phyloP scores from a whole-genome alignment of 2,113 vertebrate species.

The Edolisoma coerulescens region DNA sequence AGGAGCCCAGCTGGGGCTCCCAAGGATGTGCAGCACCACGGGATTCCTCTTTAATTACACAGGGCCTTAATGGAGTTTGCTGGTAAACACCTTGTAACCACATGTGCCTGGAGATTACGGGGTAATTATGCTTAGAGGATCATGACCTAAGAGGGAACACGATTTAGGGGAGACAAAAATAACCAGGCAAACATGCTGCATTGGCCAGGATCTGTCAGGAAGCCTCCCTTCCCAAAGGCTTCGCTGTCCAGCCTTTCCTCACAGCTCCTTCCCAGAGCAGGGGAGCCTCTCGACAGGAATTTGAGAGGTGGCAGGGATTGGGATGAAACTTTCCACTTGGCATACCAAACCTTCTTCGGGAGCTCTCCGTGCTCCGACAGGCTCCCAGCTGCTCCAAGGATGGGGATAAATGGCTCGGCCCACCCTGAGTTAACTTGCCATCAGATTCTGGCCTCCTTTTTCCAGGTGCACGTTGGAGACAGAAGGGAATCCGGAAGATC shows the following conservation, averaged over 20 bases:
- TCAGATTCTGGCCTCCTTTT: not conserved
- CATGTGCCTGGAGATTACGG: conserved; percentile 25
- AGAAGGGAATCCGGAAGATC: not conserved
- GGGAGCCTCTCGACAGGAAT: not conserved
- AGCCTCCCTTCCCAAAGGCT: not conserved
- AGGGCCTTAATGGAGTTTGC: conserved; percentile 41
- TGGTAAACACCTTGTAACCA: conserved; percentile 59
- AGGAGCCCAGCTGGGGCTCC: not conserved
- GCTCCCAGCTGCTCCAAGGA: not conserved
- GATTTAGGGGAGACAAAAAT: conserved; percentile 42
- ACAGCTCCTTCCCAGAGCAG: not conserved
- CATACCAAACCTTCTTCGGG: not conserved
- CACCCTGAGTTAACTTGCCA: not conserved
- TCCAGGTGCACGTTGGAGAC: not conserved
- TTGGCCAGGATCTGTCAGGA: not conserved
- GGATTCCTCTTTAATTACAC: conserved; percentile 52
- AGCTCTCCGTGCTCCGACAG: not conserved
- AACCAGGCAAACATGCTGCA: not conserved
- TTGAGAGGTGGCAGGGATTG: not conserved
- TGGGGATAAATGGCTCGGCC: not conserved
- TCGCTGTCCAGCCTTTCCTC: not conserved
- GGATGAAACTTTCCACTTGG: not conserved
- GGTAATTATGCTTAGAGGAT: conserved; percentile 47
- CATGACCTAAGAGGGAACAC: not conserved
- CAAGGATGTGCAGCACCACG: not conserved